Evolutionary conservation across 1,140 invertebrate genomes (phyloP).

Genomic region (Eciton burchellii): DNA sequence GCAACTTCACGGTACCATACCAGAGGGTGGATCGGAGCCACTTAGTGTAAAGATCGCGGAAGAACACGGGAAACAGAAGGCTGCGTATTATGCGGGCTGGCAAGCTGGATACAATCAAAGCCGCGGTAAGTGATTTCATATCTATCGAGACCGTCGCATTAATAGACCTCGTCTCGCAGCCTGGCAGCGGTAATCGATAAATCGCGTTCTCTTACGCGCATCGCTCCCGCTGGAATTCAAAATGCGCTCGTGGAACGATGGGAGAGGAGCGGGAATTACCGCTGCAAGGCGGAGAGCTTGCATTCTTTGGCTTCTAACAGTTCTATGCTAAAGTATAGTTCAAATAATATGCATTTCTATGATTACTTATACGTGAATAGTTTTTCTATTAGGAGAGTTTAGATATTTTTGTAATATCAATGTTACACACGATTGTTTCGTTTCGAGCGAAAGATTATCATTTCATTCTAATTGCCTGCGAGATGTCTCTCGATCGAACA

Average conservation of each 20-base stretch:
- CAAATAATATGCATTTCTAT: slow-evolving; percentile 51
- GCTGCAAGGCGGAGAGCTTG: slow-evolving; percentile 59
- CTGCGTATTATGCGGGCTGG: slow-evolving; percentile 88
- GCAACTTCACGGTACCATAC: slow-evolving; percentile 93
- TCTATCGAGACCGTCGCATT: slow-evolving; percentile 35
- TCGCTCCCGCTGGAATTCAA: slow-evolving; percentile 24
- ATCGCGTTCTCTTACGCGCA: slow-evolving; percentile 1
- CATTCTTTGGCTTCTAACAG: slow-evolving; percentile 68
- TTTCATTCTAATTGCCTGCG: slow-evolving; percentile 41
- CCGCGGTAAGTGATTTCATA: slow-evolving; percentile 82
- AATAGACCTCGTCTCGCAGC: slow-evolving; percentile 52
- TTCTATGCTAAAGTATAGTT: slow-evolving; percentile 55
- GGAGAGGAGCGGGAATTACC: slow-evolving; percentile 13
- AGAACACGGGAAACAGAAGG: slow-evolving; percentile 96
- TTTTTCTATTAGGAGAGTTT: slow-evolving; percentile 55
- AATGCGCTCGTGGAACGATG: not conserved
- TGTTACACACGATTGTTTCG: slow-evolving; percentile 36
- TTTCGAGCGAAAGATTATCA: slow-evolving; percentile 38
- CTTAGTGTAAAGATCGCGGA: slow-evolving; percentile 95
- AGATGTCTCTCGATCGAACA: slow-evolving; percentile 11
- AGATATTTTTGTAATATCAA: slow-evolving; percentile 24
- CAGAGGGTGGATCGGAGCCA: slow-evolving; percentile 93
- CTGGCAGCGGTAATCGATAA: slow-evolving; percentile 68
- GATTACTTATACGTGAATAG: slow-evolving; percentile 45
- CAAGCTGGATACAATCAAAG: slow-evolving; percentile 87